Evolutionary conservation across 2,113 vertebrate genomes (phyloP).

Genomic region (Turdus rufiventris): DNA sequence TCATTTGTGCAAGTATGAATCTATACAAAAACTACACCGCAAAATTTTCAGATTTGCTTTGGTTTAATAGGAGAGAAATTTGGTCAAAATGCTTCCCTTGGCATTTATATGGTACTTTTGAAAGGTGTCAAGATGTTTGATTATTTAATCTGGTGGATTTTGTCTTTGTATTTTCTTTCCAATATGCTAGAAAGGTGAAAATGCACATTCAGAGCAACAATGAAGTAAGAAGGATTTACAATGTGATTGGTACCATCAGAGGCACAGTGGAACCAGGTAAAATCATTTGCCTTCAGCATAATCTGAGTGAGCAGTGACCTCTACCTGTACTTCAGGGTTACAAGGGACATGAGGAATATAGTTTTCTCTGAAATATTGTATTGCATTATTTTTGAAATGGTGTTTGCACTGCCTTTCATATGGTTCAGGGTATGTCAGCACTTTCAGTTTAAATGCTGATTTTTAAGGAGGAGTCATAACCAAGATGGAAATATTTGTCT

Average conservation of each 20-base stretch:
- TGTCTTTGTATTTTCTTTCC: conserved; percentile 7
- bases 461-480: background rate
- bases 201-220: conserved; percentile 86
- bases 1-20: background rate
- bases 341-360: background rate
- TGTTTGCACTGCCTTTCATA: background rate
- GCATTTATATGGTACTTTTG: background rate
- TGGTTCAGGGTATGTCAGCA: background rate
- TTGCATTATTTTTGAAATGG: background rate
- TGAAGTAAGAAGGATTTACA: conserved; percentile 88
- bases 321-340: background rate
- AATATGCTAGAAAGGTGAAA: conserved; percentile 79
- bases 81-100: background rate
- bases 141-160: background rate
- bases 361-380: background rate
- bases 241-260: conserved; percentile 88
- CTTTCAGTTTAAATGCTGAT: background rate
- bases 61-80: background rate
- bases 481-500: background rate
- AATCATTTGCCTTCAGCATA: background rate
- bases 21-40: background rate
- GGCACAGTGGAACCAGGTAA: conserved; percentile 90
- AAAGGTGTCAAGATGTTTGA: background rate
- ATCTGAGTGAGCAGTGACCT: background rate
- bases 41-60: background rate